These are phyloP conservation scores for Sphaerodactylus townsendi DNA, from an alignment of 2,113 vertebrate genomes.

Conservation along the genomic window DNA sequence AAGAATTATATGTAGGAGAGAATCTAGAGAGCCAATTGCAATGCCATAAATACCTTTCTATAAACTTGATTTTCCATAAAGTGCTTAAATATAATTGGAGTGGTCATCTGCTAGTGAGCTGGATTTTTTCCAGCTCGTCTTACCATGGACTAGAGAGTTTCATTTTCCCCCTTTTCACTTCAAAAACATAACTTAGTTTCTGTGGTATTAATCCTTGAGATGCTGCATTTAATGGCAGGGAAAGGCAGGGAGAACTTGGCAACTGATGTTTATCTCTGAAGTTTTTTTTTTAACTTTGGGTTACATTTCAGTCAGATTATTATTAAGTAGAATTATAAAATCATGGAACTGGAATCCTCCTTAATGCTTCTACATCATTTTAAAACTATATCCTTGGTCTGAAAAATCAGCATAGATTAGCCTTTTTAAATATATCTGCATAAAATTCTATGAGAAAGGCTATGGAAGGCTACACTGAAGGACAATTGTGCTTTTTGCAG, in stretches of 20 bases:
- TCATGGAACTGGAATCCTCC: not conserved
- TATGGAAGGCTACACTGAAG: not conserved
- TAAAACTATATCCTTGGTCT: not conserved
- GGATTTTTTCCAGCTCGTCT: conserved; percentile 18
- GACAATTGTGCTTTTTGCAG: no score
- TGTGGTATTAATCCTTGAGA: conserved; percentile 1
- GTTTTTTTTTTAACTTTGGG: not conserved
- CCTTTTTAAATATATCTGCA: not conserved
- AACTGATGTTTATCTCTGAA: not conserved
- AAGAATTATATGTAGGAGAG: conserved; percentile 17
- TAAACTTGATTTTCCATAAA: conserved; percentile 32
- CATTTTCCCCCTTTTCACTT: not conserved
- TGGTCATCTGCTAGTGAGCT: conserved; percentile 15
- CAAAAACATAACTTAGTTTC: not conserved
- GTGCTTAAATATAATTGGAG: conserved; percentile 7
- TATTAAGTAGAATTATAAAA: not conserved
- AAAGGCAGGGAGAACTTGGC: not conserved
- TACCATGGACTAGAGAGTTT: not conserved
- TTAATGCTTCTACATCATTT: not conserved
- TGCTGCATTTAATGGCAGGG: not conserved
- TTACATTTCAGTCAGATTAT: not conserved
- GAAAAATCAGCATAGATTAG: not conserved
- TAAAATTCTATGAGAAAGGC: not conserved
- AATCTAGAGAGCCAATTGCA: conserved; percentile 30
- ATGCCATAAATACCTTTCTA: conserved; percentile 14